Conservation (phyloP, 2,797 vertebrate species). For the Melanotaenia pygmaea region DNA sequence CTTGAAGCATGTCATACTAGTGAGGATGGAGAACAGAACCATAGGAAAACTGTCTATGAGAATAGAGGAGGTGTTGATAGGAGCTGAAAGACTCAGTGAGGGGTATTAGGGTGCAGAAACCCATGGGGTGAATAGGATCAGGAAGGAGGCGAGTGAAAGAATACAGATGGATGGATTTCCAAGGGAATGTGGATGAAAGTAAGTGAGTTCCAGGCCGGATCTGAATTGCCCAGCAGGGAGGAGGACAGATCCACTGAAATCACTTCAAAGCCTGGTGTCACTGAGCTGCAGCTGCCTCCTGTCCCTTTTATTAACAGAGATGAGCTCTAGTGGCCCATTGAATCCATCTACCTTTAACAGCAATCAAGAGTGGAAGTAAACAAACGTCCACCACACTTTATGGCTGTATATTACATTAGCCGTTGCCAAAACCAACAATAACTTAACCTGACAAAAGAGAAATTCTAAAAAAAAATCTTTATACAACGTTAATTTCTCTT, state of each 20-base stretch:
- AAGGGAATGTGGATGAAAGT: slow-evolving; percentile 78
- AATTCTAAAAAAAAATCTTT: background rate
- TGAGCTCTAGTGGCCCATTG: slow-evolving; percentile 67
- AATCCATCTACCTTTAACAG: slow-evolving; percentile 55
- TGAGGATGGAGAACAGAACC: slow-evolving; percentile 53
- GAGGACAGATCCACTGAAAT: slow-evolving; percentile 75
- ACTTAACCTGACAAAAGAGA: slow-evolving; percentile 14
- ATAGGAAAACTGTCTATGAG: slow-evolving; percentile 47
- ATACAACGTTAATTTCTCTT: background rate
- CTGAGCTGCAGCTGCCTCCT: slow-evolving; percentile 82
- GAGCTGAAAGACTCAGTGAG: slow-evolving; percentile 49
- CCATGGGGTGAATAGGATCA: slow-evolving; percentile 46
- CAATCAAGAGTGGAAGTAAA: slow-evolving; percentile 69
- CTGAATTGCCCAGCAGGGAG: slow-evolving; percentile 75
- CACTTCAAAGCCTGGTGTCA: slow-evolving; percentile 85
- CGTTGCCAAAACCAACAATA: slow-evolving; percentile 17
- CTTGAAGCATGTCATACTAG: slow-evolving; percentile 61
- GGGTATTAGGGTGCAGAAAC: slow-evolving; percentile 48
- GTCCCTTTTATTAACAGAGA: slow-evolving; percentile 81
- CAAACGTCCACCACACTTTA: slow-evolving; percentile 25
- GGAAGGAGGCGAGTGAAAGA: slow-evolving; percentile 65
- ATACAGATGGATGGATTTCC: slow-evolving; percentile 80
- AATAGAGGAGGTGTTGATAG: slow-evolving; percentile 61
- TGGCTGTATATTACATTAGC: slow-evolving; percentile 2
- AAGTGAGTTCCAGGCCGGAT: slow-evolving; percentile 69